A percentile compares a stretch with the other conserved stretches of the same genome.
phyloP scores from a whole-genome alignment of 1,140 invertebrate species.

The Listronotus bonariensis region DNA sequence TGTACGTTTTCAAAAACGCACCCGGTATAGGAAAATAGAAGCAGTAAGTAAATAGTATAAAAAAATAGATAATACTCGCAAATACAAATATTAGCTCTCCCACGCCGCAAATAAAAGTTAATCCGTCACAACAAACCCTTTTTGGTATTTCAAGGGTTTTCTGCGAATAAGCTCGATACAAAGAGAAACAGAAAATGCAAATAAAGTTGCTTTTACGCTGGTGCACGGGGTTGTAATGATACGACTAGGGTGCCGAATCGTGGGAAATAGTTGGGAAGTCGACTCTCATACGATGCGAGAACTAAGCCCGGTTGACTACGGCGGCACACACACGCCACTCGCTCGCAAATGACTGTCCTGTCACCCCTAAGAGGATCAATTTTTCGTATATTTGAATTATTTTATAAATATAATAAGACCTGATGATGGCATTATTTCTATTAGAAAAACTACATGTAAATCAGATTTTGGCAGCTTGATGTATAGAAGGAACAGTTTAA shows the following conservation, averaged over 20 bases:
- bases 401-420: no score
- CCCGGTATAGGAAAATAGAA: no score
- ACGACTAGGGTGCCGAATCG: constrained; percentile 42
- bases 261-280: constrained; percentile 44
- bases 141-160: constrained; percentile 13
- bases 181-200: constrained; percentile 31
- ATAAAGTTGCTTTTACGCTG: constrained; percentile 40
- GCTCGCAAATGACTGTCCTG: constrained; percentile 8
- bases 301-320: constrained; percentile 23
- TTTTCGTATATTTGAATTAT: no score
- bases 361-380: no score
- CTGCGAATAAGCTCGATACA: constrained; percentile 11
- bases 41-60: no score
- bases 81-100: constrained; percentile 18
- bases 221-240: constrained; percentile 44
- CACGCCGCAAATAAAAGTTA: constrained; percentile 20
- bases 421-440: no score
- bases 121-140: constrained; percentile 16
- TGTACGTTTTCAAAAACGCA: no score
- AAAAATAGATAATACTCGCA: no score
- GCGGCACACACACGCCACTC: constrained; percentile 21
- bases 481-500: no score
- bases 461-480: no score
- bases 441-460: no score
- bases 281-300: constrained; percentile 39